A percentile compares a stretch with the other conserved stretches of the same genome.
Conservation (phyloP, 1,140 invertebrate genomes). For the Tetramorium parvispinum region DNA sequence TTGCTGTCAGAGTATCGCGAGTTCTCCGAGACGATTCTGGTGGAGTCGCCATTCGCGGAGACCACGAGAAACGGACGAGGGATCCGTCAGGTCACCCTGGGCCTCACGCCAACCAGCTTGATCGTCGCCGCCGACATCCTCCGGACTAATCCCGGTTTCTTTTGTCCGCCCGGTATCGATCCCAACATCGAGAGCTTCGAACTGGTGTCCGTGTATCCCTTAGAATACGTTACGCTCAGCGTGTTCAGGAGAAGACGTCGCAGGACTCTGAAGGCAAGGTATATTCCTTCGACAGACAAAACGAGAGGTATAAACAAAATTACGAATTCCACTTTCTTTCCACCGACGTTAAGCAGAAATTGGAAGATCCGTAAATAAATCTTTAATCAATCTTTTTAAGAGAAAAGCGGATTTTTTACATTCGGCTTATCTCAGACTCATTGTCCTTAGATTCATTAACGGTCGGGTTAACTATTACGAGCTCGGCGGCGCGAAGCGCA, state of each 20-base stretch:
- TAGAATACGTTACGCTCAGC: conserved; percentile 86
- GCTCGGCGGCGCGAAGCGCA: conserved; percentile 73
- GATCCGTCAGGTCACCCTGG: conserved; percentile 87
- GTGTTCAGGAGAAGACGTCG: conserved; percentile 86
- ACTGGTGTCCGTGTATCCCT: conserved; percentile 87
- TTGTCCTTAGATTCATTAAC: conserved; percentile 80
- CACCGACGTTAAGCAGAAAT: neutral
- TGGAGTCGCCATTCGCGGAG: conserved; percentile 88
- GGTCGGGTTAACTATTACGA: conserved; percentile 80
- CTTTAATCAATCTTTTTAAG: neutral
- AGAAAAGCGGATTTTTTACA: conserved; percentile 3
- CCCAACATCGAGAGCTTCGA: conserved; percentile 87
- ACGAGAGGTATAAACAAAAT: neutral
- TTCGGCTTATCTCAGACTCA: conserved; percentile 13
- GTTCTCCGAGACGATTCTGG: conserved; percentile 86
- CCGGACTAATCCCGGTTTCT: conserved; percentile 73
- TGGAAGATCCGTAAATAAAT: neutral
- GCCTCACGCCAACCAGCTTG: conserved; percentile 86
- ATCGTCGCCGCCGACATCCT: conserved; percentile 86
- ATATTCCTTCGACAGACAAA: conserved; percentile 68
- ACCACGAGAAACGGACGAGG: conserved; percentile 87
- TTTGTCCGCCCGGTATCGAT: conserved; percentile 82
- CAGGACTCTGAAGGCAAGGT: conserved; percentile 87
- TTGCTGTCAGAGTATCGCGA: conserved; percentile 87
- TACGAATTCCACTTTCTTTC: neutral